Evolutionary conservation across 2,113 vertebrate genomes (phyloP).

Genomic region (Scophthalmus maximus): DNA sequence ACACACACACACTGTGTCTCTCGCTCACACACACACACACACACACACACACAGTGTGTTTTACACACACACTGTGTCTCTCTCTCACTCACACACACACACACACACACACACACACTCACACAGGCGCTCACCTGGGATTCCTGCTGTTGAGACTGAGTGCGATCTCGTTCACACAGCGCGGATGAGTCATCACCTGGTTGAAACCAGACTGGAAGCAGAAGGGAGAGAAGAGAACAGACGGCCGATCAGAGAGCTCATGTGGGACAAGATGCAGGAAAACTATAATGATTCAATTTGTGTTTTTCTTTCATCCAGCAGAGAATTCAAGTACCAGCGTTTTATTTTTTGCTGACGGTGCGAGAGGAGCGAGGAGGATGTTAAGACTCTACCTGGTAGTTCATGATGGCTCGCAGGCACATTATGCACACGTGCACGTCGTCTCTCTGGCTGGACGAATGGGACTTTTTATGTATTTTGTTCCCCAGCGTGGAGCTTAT

Average conservation of each 20-base stretch:
- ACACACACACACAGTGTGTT: no score
- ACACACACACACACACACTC: background rate
- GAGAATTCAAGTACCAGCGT: background rate
- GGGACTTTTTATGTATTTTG: constrained; percentile 85
- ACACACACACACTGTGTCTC: no score
- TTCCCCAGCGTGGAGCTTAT: constrained; percentile 76
- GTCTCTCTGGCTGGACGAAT: constrained; percentile 88
- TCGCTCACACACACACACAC: no score
- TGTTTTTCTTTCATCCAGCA: background rate
- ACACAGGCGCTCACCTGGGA: constrained; percentile 84
- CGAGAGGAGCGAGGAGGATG: background rate
- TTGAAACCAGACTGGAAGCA: constrained; percentile 92
- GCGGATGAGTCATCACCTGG: constrained; percentile 94
- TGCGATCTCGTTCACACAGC: constrained; percentile 96
- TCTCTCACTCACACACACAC: constrained; percentile 1
- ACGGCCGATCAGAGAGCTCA: background rate
- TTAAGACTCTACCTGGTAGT: constrained; percentile 91
- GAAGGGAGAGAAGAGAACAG: background rate
- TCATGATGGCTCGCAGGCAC: constrained; percentile 98
- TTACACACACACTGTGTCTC: no score
- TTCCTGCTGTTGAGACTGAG: constrained; percentile 96
- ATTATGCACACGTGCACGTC: constrained; percentile 97
- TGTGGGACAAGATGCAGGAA: background rate
- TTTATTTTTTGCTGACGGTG: no score
- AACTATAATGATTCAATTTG: background rate